phyloP scores from a whole-genome alignment of 1,140 invertebrate species.

The Drosophila pectinifera region DNA sequence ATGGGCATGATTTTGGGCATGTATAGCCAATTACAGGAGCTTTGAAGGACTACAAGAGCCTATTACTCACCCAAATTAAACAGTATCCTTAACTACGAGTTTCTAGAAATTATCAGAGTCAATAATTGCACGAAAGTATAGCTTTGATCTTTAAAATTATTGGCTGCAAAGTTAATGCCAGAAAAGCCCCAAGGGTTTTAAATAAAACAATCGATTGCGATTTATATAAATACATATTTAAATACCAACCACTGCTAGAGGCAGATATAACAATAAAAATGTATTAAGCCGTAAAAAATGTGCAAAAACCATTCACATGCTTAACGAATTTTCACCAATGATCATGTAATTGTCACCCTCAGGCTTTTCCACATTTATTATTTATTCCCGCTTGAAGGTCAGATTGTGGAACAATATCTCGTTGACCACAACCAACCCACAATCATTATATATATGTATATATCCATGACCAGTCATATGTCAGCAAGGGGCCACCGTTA shows the following conservation, averaged over 20 bases:
- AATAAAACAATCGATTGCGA: neutral
- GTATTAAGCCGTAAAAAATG: neutral
- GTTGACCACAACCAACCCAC: slow-evolving; percentile 16
- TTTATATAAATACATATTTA: neutral
- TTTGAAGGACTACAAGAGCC: neutral
- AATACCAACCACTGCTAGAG: neutral
- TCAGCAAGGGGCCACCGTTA: slow-evolving; percentile 22
- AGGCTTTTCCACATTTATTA: slow-evolving; percentile 23
- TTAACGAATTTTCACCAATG: slow-evolving; percentile 9
- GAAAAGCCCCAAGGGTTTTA: neutral
- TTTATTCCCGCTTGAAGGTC: slow-evolving; percentile 23
- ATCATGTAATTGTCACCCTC: slow-evolving; percentile 21
- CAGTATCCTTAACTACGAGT: neutral
- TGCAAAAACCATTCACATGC: neutral
- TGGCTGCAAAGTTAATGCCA: neutral
- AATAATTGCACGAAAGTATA: neutral
- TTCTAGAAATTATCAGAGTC: neutral
- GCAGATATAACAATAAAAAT: neutral
- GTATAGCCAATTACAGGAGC: neutral
- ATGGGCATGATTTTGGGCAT: neutral
- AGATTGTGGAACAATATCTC: slow-evolving; percentile 9
- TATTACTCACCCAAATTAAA: neutral
- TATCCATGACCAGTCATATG: slow-evolving; percentile 19
- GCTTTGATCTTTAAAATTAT: neutral
- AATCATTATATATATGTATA: slow-evolving; percentile 10